These are phyloP conservation scores for Cygnus atratus DNA, from an alignment of 2,113 vertebrate genomes.

Conservation along the genomic window DNA sequence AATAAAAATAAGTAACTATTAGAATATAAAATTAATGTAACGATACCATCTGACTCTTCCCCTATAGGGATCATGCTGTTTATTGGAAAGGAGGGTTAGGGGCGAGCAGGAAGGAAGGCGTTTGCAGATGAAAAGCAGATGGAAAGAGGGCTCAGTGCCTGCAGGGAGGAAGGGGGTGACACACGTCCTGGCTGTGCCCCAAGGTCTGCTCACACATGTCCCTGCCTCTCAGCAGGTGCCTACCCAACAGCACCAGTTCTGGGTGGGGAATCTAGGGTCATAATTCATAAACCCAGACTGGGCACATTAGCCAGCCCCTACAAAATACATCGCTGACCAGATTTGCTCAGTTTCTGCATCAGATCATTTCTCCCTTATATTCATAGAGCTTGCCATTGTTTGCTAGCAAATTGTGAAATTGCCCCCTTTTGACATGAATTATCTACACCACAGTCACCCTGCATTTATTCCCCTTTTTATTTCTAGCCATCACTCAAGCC, in stretches of 20 bases:
- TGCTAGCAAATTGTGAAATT: background rate
- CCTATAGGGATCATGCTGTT: background rate
- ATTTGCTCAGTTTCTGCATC: background rate
- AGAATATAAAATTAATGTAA: background rate
- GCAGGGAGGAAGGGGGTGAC: background rate
- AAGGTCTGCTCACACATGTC: background rate
- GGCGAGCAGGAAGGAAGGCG: background rate
- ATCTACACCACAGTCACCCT: background rate
- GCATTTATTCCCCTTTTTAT: background rate
- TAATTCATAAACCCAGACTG: background rate
- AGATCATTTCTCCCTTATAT: background rate
- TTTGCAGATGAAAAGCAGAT: background rate
- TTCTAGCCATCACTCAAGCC: background rate
- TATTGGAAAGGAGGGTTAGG: background rate
- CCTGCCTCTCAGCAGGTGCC: background rate
- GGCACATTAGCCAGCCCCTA: background rate
- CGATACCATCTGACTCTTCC: background rate
- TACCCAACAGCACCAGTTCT: background rate
- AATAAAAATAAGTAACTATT: background rate
- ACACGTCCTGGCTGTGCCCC: rapidly evolving
- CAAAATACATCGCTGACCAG: background rate
- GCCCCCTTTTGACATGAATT: background rate
- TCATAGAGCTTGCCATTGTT: background rate
- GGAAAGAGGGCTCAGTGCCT: background rate
- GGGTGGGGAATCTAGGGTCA: rapidly evolving